Evolutionary conservation across 2,888 invertebrate genomes (phyloP), one percentile per base, ranked within the genome.

Genomic region (Fragum whitleyi): DNA sequence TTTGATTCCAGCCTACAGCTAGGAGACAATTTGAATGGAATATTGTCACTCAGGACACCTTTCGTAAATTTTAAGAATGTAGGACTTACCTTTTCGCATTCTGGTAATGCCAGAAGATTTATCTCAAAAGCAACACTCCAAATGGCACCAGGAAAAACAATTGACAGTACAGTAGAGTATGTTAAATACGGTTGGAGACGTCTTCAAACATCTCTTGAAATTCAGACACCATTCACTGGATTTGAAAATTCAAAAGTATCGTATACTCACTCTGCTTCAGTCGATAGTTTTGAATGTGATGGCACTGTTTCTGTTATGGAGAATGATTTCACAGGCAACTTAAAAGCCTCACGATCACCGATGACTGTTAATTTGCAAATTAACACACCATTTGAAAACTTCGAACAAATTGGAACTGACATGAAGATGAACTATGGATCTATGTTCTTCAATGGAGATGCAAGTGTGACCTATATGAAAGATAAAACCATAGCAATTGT

Each of bases 261-360:
- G 29, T 77, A 79, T 21, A 77, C 70, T 29, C 80, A 83, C 61
- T 61, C 77, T 19, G 79, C 80, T 21, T 73, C 77, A 16, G 69
- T 77, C n/a, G 79, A 83, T 32, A 79, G 83, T 28, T 83, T 77
- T 59, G 83, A 83, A 75, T 74, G 83, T 55, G 72, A 77, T 75
- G 77, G 67, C 16, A 74, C 80, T 3, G 16, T 74, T 23, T 74
- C 59, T 29, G 67, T 80, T 0, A 67, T 80, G 51, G 61, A 77
- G 21, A 80, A 74, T 5, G 83, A 80, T n/a, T 36, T 83, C 28
- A 69, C 42, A 42, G 83, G 79, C 26, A 74, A 65, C 36, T 55
- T 83, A 2, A 65, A 67, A 62, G 79, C 77, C 16, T 74, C 77
- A 1, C 74, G 71, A 29, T 21, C 70, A 47, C 83, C 83, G 9